phyloP scores from a whole-genome alignment of 2,797 vertebrate species.

The Spinibarbus caldwelli region DNA sequence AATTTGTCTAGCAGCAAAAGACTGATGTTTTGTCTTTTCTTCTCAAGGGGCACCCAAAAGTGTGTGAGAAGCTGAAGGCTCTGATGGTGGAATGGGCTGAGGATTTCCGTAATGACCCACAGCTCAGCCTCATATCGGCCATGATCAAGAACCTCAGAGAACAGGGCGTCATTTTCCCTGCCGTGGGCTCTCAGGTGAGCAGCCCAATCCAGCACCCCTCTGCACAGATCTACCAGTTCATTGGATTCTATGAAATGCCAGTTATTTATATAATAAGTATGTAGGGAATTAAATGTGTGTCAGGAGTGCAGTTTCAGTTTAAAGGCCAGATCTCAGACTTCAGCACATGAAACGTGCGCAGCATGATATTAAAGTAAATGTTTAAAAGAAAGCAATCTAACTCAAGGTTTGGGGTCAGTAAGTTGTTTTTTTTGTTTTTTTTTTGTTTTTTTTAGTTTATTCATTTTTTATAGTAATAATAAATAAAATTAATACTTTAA shows the following conservation, averaged over 20 bases:
- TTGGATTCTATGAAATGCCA: not conserved
- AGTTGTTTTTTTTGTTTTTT: too few species aligned
- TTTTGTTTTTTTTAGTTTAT: too few species aligned
- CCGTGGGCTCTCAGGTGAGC: constrained; percentile 94
- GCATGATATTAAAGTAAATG: not conserved
- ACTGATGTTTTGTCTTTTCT: constrained; percentile 13
- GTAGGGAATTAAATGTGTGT: not conserved
- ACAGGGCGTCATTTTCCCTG: constrained; percentile 96
- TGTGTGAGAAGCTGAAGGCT: constrained; percentile 98
- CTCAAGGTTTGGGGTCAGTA: too few species aligned
- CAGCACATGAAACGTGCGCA: not conserved
- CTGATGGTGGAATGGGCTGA: constrained; percentile 99
- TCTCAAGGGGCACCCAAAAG: constrained; percentile 94
- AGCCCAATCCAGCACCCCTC: not conserved
- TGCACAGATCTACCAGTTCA: not conserved
- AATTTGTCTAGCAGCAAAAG: not conserved
- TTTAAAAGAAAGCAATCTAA: not conserved
- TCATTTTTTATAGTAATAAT: too few species aligned
- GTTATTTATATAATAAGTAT: not conserved
- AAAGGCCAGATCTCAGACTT: not conserved
- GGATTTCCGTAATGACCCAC: constrained; percentile 98
- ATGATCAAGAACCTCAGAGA: constrained; percentile 99
- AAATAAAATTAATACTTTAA: too few species aligned
- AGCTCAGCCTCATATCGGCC: constrained; percentile 97
- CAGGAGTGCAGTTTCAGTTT: not conserved